Base-by-base conservation (phyloP, 2,888 invertebrate species). In the Amblyjoppa proteus region DNA sequence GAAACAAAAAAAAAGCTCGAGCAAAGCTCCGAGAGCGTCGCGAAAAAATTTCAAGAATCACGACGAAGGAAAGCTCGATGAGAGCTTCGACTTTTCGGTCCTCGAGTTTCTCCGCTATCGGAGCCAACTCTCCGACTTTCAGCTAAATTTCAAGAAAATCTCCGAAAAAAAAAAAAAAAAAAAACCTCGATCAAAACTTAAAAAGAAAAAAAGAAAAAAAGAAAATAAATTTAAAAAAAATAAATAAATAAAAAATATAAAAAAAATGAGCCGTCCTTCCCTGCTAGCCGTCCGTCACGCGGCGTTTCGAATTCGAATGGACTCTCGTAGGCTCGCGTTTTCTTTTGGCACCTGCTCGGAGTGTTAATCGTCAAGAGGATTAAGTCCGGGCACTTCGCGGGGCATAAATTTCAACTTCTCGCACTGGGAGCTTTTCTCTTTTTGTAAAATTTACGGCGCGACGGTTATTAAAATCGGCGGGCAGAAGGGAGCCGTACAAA, bases 391-490 rank as follows among this genome's bases (percentile, higher is more conserved):
- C 6, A 45, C 16, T n/a, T 31, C 4, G 64, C 9, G 56, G 25
- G n/a, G 28, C 9, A 73, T 53, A 66, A 68, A 45, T 66, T 80
- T 11, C 41, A 20, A 1, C 3, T 6, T 45, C 51, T 64, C 38
- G 9, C n/a, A 51, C n/a, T n/a, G 38, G n/a, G 28, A 51, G 28
- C 41, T 11, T 41, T 41, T 41, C 9, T 41, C 38, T 64, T 16
- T 51, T n/a, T 20, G 51, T n/a, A 53, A 73, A 61, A 66, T 80
- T 80, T 80, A 80, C 64, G 79, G 16, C 13, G 13, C 11, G 45
- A 45, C 45, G 11, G 45, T 45, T 16, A 45, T 45, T 45, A 45
- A 45, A 45, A 45, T 45, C 45, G 45, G 16, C 45, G 2, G 16
- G 45, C 16, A 45, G 45, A 45, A 45, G 45, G 16, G 45, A 16